A percentile compares a stretch with the other conserved stretches of the same genome.
Conservation (phyloP, 2,888 invertebrate genomes). For the Leptopilina drosophilae region DNA sequence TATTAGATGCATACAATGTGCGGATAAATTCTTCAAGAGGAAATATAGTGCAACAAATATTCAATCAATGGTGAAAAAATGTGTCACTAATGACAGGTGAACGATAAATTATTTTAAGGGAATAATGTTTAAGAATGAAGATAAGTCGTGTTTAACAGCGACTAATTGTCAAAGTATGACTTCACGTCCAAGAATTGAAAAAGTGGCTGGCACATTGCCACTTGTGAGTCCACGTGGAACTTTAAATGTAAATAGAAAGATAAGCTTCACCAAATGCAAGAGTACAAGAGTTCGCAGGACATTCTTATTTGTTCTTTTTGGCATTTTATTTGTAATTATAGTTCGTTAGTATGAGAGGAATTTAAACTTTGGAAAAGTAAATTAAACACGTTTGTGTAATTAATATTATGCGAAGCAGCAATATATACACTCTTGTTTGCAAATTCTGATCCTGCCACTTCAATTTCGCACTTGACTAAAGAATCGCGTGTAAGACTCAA, state of each 20-base stretch:
- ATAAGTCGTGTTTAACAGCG: constrained; percentile 5
- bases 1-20: no score
- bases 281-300: constrained; percentile 1
- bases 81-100: not conserved
- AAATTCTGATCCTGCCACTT: constrained; percentile 1
- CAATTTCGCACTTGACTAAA: constrained; percentile 23
- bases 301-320: constrained; percentile 17
- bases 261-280: constrained; percentile 20
- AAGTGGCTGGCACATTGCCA: constrained; percentile 33
- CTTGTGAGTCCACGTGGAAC: constrained; percentile 36
- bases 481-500: not conserved
- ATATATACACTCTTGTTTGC: not conserved
- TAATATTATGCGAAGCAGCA: not conserved
- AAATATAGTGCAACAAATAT: no score
- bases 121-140: constrained; percentile 8
- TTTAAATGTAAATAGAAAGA: constrained; percentile 22
- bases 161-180: constrained; percentile 21
- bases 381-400: not conserved
- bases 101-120: not conserved
- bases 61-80: not conserved
- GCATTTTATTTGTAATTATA: constrained; percentile 3
- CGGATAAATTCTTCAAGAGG: no score
- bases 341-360: not conserved
- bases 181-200: constrained; percentile 29
- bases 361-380: no score